phyloP scores from a whole-genome alignment of 2,888 invertebrate genomes.

The Ormyrus nitidulus region DNA sequence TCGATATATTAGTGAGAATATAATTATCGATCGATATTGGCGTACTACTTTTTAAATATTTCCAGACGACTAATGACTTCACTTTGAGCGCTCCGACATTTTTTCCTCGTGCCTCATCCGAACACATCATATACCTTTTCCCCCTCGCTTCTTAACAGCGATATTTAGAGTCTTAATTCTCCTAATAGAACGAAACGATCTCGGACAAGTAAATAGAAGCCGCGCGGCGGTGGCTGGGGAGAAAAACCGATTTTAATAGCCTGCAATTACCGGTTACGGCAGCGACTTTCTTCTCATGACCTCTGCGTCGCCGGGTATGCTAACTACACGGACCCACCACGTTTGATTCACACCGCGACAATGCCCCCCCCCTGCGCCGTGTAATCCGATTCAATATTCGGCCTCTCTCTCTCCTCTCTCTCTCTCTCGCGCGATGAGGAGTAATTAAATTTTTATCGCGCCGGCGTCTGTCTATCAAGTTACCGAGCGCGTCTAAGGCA shows the following conservation, averaged over 20 bases:
- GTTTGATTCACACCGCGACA: constrained; percentile 26
- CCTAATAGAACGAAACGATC: constrained; percentile 11
- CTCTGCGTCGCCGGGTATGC: constrained; percentile 6
- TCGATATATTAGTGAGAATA: too few species aligned
- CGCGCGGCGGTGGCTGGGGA: not conserved
- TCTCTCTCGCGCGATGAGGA: not conserved
- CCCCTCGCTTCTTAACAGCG: too few species aligned
- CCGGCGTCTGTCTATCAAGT: constrained; percentile 20
- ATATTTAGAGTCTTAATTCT: not conserved
- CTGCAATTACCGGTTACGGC: constrained; percentile 18
- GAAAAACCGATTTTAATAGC: constrained; percentile 31
- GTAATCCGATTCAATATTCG: constrained; percentile 40
- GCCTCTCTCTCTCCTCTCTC: not conserved
- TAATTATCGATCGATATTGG: too few species aligned
- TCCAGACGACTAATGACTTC: too few species aligned
- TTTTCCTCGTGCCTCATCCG: too few species aligned
- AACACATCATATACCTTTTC: too few species aligned
- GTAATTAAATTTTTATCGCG: constrained; percentile 39
- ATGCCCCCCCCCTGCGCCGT: constrained; percentile 1
- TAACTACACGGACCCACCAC: not conserved
- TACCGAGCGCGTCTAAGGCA: not conserved
- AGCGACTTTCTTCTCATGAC: constrained; percentile 38
- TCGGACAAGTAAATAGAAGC: not conserved
- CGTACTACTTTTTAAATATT: too few species aligned
- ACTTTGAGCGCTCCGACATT: too few species aligned